phyloP scores from a whole-genome alignment of 2,888 invertebrate species.

The Latrodectus elegans region DNA sequence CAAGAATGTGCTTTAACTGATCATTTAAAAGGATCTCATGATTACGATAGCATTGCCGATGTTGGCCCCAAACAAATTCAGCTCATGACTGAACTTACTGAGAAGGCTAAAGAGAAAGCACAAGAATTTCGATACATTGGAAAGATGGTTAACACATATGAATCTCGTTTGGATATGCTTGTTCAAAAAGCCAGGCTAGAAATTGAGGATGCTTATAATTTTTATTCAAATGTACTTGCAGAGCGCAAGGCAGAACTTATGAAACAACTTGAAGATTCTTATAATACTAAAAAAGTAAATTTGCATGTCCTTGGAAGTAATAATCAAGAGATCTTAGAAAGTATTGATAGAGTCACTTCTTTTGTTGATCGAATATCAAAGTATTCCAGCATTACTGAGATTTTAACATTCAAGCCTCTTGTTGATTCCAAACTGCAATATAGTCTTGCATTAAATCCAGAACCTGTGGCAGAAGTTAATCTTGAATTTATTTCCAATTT shows the following conservation, averaged over 20 bases:
- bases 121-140: constrained; percentile 84
- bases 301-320: constrained; percentile 90
- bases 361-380: constrained; percentile 94
- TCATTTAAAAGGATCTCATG: constrained; percentile 86
- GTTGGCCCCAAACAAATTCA: constrained; percentile 85
- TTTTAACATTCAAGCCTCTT: constrained; percentile 93
- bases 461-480: constrained; percentile 88
- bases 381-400: constrained; percentile 90
- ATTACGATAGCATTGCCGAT: constrained; percentile 89
- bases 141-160: constrained; percentile 90
- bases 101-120: constrained; percentile 90
- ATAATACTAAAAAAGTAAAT: constrained; percentile 91
- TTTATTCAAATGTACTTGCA: constrained; percentile 94
- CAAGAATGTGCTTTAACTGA: constrained; percentile 94
- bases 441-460: constrained; percentile 87
- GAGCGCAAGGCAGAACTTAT: constrained; percentile 94
- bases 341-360: constrained; percentile 91
- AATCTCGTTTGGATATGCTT: constrained; percentile 78
- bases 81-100: constrained; percentile 84
- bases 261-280: constrained; percentile 95
- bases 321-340: constrained; percentile 93
- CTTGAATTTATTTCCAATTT: constrained; percentile 97
- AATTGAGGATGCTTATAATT: constrained; percentile 96
- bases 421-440: constrained; percentile 92
- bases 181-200: constrained; percentile 77